Evolutionary conservation across 2,797 vertebrate species (phyloP), one percentile per base, ranked within the genome.

Genomic region (Xiphorhynchus erythropygius): DNA sequence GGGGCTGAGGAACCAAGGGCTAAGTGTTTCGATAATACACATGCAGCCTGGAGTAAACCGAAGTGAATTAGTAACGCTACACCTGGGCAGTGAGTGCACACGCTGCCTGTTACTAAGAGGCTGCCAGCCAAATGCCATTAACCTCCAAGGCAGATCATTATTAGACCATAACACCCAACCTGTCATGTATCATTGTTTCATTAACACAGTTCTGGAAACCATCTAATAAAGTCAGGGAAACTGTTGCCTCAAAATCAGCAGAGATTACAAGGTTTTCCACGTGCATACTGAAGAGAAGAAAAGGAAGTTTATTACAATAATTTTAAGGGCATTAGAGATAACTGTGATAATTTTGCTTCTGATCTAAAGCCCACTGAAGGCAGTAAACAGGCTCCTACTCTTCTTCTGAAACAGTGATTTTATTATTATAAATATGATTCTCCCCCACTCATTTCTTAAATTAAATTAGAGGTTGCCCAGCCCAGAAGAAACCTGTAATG

Each of bases 171-270:
- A 94, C 94, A 96, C 87, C 85, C 91, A 94, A 95, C 88, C 94
- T 94, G 88, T 83, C 89, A 87, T 90, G 85, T 95, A 92, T 96
- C 96, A 96, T 90, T 95, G 96, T 90, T 96, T 93, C 94, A 97
- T 96, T 97, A 97, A 82, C 85, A 81, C 94, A 68, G 87, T 89
- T 93, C 95, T 97, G 94, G 95, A 95, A 95, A 96, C 68, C 83
- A 41, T 96, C 94, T 96, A 93, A 95, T 83, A 94, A 86, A 94
- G 83, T 53, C 93, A 94, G 90, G 75, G 88, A 93, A 94, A 94
- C 83, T 75, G 85, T 80, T 94, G 90, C 87, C 80, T 96, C 95
- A 87, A 50, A 96, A 97, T 97, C 93, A 97, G 90, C 93, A 90
- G 89, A 92, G 87, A 94, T 93, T 73, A 97, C 80, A 93, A 87